phyloP scores from a whole-genome alignment of 2,888 invertebrate genomes.

The Mellilla xanthometata region DNA sequence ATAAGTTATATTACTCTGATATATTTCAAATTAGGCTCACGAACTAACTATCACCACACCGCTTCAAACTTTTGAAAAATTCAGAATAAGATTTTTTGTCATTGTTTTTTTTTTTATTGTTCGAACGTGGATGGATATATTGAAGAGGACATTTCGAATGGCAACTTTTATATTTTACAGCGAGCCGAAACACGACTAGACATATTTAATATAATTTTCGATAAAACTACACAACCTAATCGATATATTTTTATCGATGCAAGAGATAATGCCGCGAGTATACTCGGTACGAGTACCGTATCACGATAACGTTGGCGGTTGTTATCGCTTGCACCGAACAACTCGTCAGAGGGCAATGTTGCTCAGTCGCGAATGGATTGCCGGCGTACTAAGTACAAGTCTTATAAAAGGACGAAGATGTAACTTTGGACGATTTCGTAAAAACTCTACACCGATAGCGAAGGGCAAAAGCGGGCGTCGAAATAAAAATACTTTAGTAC shows the following conservation, averaged over 20 bases:
- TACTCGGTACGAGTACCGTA: constrained; percentile 3
- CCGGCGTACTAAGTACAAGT: constrained; percentile 77
- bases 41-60: constrained; percentile 45
- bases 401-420: constrained; percentile 80
- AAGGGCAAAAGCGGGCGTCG: constrained; percentile 54
- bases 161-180: constrained; percentile 48
- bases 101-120: constrained; percentile 61
- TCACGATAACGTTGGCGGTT: constrained; percentile 18
- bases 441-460: constrained; percentile 46
- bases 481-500: constrained; percentile 47
- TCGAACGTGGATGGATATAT: constrained; percentile 78
- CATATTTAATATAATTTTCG: constrained; percentile 51
- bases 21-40: constrained; percentile 40
- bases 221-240: constrained; percentile 66
- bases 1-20: constrained; percentile 51
- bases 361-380: constrained; percentile 54
- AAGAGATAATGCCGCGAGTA: constrained; percentile 45
- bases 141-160: constrained; percentile 65
- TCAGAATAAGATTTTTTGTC: constrained; percentile 28
- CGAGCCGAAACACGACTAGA: constrained; percentile 55
- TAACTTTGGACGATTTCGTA: constrained; percentile 75
- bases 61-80: constrained; percentile 24
- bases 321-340: constrained; percentile 23
- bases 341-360: constrained; percentile 30
- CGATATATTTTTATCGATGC: constrained; percentile 52